These are phyloP conservation scores for Leptopilina boulardi DNA, from an alignment of 1,140 invertebrate genomes.

Conservation along the genomic window DNA sequence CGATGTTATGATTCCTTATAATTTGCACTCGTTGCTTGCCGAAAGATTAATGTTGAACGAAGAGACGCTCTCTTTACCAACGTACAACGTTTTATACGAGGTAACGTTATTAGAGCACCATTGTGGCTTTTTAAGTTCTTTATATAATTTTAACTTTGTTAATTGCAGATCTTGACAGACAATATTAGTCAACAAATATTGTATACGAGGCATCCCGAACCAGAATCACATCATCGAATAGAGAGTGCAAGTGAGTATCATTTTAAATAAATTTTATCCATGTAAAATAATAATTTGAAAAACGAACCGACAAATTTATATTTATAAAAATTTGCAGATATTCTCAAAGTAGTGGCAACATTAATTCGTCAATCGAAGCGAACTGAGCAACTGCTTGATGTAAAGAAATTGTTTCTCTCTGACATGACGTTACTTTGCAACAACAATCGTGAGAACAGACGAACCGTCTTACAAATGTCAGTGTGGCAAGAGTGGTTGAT, in stretches of 20 bases:
- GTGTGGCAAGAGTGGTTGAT: constrained; percentile 99
- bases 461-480: constrained; percentile 99
- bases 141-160: not conserved
- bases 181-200: constrained; percentile 96
- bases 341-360: constrained; percentile 98
- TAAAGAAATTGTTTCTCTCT: constrained; percentile 97
- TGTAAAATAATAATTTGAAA: not conserved
- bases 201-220: constrained; percentile 93
- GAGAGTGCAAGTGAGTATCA: constrained; percentile 95
- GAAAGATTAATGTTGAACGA: constrained; percentile 94
- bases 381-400: constrained; percentile 92
- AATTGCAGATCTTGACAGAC: constrained; percentile 91
- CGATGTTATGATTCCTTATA: constrained; percentile 98
- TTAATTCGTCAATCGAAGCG: constrained; percentile 97
- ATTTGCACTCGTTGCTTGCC: constrained; percentile 96
- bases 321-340: constrained; percentile 81
- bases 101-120: constrained; percentile 73
- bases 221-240: constrained; percentile 94
- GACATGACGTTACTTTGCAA: constrained; percentile 98
- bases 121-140: constrained; percentile 34
- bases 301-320: not conserved
- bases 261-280: not conserved
- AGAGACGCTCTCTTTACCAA: constrained; percentile 91
- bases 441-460: constrained; percentile 96
- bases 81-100: constrained; percentile 99